Percentiles rank a stretch among this genome's conserved stretches.
Evolutionary conservation across 2,113 vertebrate species (phyloP).

Genomic region (Callaeas wilsoni): DNA sequence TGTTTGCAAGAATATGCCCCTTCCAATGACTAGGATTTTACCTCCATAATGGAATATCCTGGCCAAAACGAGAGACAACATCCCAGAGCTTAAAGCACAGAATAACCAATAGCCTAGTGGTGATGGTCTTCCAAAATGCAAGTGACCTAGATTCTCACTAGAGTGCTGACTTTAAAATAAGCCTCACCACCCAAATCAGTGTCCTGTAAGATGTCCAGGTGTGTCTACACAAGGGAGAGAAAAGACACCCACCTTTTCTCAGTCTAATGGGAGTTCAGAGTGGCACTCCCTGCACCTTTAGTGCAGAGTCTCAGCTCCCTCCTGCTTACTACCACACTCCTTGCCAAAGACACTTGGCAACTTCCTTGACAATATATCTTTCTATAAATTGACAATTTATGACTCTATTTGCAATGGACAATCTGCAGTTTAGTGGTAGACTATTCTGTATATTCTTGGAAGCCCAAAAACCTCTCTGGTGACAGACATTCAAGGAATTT

Average conservation of each 20-base stretch:
- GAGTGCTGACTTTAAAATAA: neutral
- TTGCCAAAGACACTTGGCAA: neutral
- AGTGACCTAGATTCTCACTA: neutral
- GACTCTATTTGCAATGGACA: neutral
- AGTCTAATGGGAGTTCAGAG: neutral
- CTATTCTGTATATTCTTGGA: neutral
- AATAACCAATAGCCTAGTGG: neutral
- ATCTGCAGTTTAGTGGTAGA: neutral
- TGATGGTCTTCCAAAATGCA: neutral
- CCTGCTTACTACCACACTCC: neutral
- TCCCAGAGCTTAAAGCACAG: neutral
- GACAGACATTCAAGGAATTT: neutral
- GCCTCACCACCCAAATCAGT: neutral
- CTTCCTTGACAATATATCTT: neutral
- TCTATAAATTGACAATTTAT: neutral
- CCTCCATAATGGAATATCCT: neutral
- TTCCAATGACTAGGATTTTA: neutral
- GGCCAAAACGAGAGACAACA: neutral
- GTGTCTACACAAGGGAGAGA: neutral
- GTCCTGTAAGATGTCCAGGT: neutral
- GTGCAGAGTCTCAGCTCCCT: neutral
- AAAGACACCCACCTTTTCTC: rapidly evolving
- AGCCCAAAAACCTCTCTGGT: neutral
- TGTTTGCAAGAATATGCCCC: neutral
- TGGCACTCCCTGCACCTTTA: neutral